A percentile compares a stretch with the other conserved stretches of the same genome.
Conservation (phyloP, 2,888 invertebrate species). For the Hedya salicella region DNA sequence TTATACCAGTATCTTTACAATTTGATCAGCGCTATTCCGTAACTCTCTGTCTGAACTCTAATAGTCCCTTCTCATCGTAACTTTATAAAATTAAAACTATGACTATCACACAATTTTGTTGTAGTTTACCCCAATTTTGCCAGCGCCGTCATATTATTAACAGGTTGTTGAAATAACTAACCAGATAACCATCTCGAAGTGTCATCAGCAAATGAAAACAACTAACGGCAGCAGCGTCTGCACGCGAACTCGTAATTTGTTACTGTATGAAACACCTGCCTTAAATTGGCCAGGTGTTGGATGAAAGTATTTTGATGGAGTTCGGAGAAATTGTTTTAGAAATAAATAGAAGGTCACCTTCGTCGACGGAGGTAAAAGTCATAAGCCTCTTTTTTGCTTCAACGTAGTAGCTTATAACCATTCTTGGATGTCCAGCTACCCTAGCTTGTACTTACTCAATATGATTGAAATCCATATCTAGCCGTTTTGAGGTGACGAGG, state of each 20-base stretch:
- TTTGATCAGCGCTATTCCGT: too few species aligned
- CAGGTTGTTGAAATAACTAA: constrained; percentile 36
- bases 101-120: not conserved
- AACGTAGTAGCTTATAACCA: too few species aligned
- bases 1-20: too few species aligned
- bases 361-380: too few species aligned
- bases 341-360: too few species aligned
- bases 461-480: too few species aligned
- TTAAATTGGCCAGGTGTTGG: constrained; percentile 29
- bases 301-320: constrained; percentile 13
- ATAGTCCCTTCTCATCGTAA: not conserved
- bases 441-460: too few species aligned
- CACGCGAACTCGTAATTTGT: constrained; percentile 38
- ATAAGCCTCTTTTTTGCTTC: too few species aligned
- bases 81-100: not conserved
- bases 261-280: constrained; percentile 32
- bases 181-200: constrained; percentile 40
- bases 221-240: constrained; percentile 2
- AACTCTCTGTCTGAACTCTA: not conserved
- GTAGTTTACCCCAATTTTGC: not conserved
- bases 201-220: constrained; percentile 40
- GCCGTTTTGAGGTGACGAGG: too few species aligned
- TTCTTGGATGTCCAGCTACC: too few species aligned
- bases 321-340: not conserved
- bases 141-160: constrained; percentile 20